Conservation (phyloP, 2,888 invertebrate species). For the Synanthedon vespiformis region DNA sequence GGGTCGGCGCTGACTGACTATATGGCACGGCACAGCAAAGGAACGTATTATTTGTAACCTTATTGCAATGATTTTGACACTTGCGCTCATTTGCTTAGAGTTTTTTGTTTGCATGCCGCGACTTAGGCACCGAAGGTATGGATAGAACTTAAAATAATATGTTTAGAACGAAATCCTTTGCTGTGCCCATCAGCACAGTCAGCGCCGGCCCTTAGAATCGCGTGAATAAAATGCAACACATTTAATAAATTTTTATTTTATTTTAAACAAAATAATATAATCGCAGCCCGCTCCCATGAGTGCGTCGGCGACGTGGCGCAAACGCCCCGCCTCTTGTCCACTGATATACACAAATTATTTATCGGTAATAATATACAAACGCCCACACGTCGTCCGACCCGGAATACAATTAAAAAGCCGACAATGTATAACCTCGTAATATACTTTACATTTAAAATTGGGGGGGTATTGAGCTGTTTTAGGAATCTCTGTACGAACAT, state of each 20-base stretch:
- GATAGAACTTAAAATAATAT: too few relatives aligned
- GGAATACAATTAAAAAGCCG: slow-evolving; percentile 62
- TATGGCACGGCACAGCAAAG: too few relatives aligned
- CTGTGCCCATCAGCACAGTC: too few relatives aligned
- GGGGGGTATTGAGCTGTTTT: slow-evolving; percentile 20
- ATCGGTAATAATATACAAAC: slow-evolving; percentile 47
- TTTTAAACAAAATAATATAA: slow-evolving; percentile 65
- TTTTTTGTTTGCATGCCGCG: too few relatives aligned
- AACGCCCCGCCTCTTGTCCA: slow-evolving; percentile 5
- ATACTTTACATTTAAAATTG: slow-evolving; percentile 48
- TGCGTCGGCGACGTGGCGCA: slow-evolving; percentile 17
- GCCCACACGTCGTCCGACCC: slow-evolving; percentile 29
- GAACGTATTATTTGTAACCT: too few relatives aligned
- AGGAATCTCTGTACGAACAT: too few relatives aligned
- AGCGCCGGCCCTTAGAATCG: too few relatives aligned
- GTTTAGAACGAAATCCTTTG: too few relatives aligned
- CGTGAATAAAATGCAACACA: neutral
- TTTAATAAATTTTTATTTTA: slow-evolving; percentile 54
- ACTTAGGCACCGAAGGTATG: too few relatives aligned
- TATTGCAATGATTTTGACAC: too few relatives aligned
- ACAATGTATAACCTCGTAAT: slow-evolving; percentile 61
- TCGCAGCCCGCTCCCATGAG: slow-evolving; percentile 38
- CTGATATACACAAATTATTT: slow-evolving; percentile 58
- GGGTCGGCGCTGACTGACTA: too few relatives aligned
- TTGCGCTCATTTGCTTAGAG: too few relatives aligned